Evolutionary conservation across 2,113 vertebrate genomes (phyloP).

Genomic region (Aptenodytes forsteri): DNA sequence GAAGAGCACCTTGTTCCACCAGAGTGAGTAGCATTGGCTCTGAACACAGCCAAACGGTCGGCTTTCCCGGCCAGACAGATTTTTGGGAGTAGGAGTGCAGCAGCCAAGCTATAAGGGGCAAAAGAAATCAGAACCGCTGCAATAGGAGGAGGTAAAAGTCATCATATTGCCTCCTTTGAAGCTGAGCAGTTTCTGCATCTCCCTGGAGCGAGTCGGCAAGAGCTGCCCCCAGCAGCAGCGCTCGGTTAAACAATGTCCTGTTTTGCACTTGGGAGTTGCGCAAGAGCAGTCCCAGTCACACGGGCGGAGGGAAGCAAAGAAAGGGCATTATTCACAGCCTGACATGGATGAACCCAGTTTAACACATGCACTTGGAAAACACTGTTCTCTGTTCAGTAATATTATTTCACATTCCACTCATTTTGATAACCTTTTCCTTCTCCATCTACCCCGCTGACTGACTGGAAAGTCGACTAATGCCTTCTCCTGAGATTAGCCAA

Average conservation of each 20-base stretch:
- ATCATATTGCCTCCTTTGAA: not conserved
- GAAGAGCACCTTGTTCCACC: not conserved
- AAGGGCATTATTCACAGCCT: conserved; percentile 71
- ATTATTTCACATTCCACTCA: conserved; percentile 70
- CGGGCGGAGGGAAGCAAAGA: conserved; percentile 39
- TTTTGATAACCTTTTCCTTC: conserved; percentile 77
- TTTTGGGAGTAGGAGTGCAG: not conserved
- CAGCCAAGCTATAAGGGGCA: not conserved
- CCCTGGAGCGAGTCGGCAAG: not conserved
- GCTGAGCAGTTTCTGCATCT: not conserved
- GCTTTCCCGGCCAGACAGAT: not conserved
- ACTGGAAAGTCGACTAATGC: not conserved
- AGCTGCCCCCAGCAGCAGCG: not conserved
- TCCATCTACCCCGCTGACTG: not conserved
- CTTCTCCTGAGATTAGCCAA: conserved; percentile 1
- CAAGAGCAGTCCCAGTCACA: conserved; percentile 66
- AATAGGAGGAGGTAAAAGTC: not conserved
- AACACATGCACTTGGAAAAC: conserved; percentile 67
- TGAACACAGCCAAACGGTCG: not conserved
- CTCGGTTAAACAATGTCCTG: conserved; percentile 57
- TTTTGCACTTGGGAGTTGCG: conserved; percentile 65
- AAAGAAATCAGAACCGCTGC: not conserved
- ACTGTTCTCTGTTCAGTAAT: conserved; percentile 74
- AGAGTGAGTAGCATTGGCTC: not conserved
- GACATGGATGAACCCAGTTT: conserved; percentile 51